Base-by-base conservation (phyloP, 2,113 vertebrate species). In the Daboia siamensis region DNA sequence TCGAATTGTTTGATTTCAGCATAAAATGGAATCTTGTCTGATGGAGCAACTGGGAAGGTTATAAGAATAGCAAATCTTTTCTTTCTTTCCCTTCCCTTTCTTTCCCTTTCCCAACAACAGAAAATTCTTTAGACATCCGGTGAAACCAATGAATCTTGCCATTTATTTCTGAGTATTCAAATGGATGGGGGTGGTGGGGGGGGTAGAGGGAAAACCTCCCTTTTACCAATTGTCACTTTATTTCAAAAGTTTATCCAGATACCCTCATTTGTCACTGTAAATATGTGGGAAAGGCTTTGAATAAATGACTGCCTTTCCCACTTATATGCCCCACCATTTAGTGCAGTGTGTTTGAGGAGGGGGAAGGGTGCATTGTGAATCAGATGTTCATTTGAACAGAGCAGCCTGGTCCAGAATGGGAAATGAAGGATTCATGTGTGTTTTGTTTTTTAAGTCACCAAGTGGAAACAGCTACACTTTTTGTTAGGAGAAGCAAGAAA, bases 231-330 rank as follows among this genome's bases (percentile, higher is more conserved):
- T 56, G 87, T 94, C 85, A 87, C 91, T 21, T 52, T 94, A 80
- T 95, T 93, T 88, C 89, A 88, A 33, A 55, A 1, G 74, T 91
- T 91, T 93, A 93, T 93, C 94, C 48, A 23, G 92, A 93, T 92
- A 88, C 94, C 52, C 95, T 97, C 93, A 93, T 97, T 96, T 97
- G 96, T 97, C 95, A 93, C 92, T 3, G 90, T 95, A 93, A 97
- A 97, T 94, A 93, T 89, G 93, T 95, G 96, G 93, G 74, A 1
- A 12, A 88, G 95, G 91, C 92, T 89, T 92, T 86, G 94, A 94
- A 94, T 96, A 95, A 95, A 97, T 97, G 96, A 96, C 86, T 88
- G 91, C 87, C 54, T 95, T 92, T n/a, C 29, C n/a, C 85, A 61
- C 59, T 93, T 94, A 26, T 88, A 9, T 26, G 93, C 59, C 91